Evolutionary conservation across 2,797 vertebrate genomes (phyloP), one percentile per base, ranked within the genome.

Genomic region (Acanthis flammea): DNA sequence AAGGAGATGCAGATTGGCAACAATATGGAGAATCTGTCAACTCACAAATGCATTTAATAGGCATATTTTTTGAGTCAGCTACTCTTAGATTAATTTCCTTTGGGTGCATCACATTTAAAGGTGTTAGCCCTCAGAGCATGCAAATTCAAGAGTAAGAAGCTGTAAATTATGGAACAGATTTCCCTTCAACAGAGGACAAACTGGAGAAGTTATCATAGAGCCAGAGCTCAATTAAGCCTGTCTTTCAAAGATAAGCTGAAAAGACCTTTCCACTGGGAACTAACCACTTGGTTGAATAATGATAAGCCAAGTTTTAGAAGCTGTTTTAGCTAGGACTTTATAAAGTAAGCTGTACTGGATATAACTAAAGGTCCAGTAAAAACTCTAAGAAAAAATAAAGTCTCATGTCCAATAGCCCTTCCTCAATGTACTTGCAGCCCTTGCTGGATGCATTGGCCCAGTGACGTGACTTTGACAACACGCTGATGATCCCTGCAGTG

Each of bases 161-260:
- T 91, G 48, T 92, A 92, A 94, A 81, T 90, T 90, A 79, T 70
- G 73, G 53, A 90, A 79, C 66, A 90, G 57, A 89, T 85, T 86
- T 79, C 67, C 48, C 63, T 87, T 94, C 74, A 82, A 63, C 22
- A 85, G 88, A 92, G 45, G 58, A 73, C 79, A 86, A 94, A 83
- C 58, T 68, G 54, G 76, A 92, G 72, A 86, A 80, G 86, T 88
- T 90, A 95, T 84, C 66, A 90, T 28, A 86, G 65, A 94, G 76
- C 25, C 70, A 84, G 61, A 71, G 73, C 44, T 70, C 76, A 80
- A 62, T 51, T 88, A 91, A 94, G 73, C 28, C 62, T 57, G 68
- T 58, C 82, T 90, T 94, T 88, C 65, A 80, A 74, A 90, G 82
- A 88, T 84, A 95, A 88, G 58, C 68, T 84, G 65, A 65, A 92